These are phyloP conservation scores for Gyps fulvus DNA, from an alignment of 2,113 vertebrate genomes.

Conservation along the genomic window DNA sequence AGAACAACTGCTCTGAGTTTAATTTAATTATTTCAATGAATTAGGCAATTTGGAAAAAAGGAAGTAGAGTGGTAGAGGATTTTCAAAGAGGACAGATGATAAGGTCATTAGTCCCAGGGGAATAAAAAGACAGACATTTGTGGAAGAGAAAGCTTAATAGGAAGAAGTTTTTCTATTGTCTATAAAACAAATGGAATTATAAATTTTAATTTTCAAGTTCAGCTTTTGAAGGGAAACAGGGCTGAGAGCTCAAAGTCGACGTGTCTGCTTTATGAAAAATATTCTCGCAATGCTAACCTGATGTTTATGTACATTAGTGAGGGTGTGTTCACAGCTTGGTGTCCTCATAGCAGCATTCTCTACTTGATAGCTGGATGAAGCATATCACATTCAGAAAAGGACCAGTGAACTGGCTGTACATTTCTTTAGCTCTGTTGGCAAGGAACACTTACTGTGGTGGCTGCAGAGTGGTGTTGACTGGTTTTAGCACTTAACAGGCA, in stretches of 20 bases:
- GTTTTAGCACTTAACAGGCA: not conserved
- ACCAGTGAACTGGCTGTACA: not conserved
- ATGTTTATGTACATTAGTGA: not conserved
- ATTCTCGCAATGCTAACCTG: not conserved
- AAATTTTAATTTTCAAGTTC: not conserved
- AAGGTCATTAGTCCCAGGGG: not conserved
- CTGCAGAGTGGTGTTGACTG: not conserved
- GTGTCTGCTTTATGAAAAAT: not conserved
- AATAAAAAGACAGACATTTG: not conserved
- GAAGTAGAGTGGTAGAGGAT: not conserved
- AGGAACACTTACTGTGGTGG: not conserved
- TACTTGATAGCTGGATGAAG: not conserved
- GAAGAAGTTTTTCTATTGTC: not conserved
- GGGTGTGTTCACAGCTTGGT: not conserved
- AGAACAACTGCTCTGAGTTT: not conserved
- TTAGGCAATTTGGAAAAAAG: not conserved
- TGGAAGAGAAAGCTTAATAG: not conserved
- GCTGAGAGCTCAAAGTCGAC: not conserved
- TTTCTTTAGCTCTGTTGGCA: not conserved
- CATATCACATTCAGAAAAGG: not conserved
- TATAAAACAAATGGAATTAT: not conserved
- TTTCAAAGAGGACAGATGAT: not conserved
- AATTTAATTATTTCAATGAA: not conserved
- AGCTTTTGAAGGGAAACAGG: not conserved
- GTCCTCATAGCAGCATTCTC: not conserved